A percentile compares a stretch with the other conserved stretches of the same genome.
phyloP scores from a whole-genome alignment of 2,113 vertebrate species.

The Ahaetulla prasina region DNA sequence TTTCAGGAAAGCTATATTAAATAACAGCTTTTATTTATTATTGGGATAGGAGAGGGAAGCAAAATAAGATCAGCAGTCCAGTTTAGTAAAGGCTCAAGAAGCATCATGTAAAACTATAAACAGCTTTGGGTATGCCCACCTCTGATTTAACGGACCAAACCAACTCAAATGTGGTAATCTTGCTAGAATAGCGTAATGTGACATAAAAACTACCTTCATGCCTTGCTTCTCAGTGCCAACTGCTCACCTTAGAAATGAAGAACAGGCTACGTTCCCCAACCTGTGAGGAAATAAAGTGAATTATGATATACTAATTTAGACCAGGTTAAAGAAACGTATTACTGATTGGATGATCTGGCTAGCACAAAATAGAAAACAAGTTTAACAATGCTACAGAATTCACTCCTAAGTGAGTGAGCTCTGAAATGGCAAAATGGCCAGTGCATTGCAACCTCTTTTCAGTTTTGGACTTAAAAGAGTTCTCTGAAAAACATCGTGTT shows the following conservation, averaged over 20 bases:
- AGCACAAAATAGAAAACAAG: not conserved
- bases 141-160: not conserved
- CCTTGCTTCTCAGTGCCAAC: no score
- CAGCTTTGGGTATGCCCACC: not conserved
- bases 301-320: not conserved
- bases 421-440: not conserved
- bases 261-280: slow-evolving; percentile 67
- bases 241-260: slow-evolving; percentile 70
- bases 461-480: not conserved
- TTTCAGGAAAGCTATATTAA: not conserved
- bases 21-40: not conserved
- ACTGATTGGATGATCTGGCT: not conserved
- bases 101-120: not conserved
- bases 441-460: not conserved
- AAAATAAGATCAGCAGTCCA: not conserved
- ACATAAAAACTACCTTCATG: not conserved
- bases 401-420: not conserved
- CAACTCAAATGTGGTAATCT: not conserved
- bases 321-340: not conserved
- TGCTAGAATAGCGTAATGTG: not conserved
- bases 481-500: not conserved
- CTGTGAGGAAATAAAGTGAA: slow-evolving; percentile 22
- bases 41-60: not conserved
- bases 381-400: not conserved
- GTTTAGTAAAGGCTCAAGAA: not conserved